Evolutionary conservation across 2,113 vertebrate genomes (phyloP).

Genomic region (Ancistrus triradiatus): DNA sequence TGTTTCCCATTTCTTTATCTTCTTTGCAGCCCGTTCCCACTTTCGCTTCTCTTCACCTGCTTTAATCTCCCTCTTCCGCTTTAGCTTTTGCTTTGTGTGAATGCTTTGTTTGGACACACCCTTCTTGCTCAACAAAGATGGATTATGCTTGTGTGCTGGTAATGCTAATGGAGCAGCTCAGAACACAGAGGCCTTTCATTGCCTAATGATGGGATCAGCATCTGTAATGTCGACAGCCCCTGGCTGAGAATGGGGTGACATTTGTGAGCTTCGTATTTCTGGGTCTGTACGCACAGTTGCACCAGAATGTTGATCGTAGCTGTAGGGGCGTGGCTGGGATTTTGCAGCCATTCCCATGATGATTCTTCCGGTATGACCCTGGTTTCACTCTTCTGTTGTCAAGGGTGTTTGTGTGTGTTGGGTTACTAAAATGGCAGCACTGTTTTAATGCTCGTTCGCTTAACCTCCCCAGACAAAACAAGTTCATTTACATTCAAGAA

Average conservation of each 20-base stretch:
- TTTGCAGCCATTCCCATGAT: slow-evolving; percentile 5
- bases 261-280: not conserved
- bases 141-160: slow-evolving; percentile 53
- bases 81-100: slow-evolving; percentile 22
- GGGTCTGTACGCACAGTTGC: not conserved
- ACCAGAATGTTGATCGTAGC: slow-evolving; percentile 28
- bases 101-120: slow-evolving; percentile 49
- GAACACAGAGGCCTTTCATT: slow-evolving; percentile 44
- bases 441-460: slow-evolving; percentile 49
- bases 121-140: slow-evolving; percentile 57
- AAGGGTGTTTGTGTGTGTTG: not conserved
- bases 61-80: slow-evolving; percentile 27
- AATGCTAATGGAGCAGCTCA: slow-evolving; percentile 36
- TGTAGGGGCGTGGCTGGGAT: slow-evolving; percentile 51
- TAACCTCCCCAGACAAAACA: slow-evolving; percentile 48
- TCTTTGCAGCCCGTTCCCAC: not conserved
- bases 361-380: slow-evolving; percentile 2
- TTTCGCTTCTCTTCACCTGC: slow-evolving; percentile 5
- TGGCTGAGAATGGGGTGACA: slow-evolving; percentile 31
- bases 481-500: slow-evolving; percentile 70
- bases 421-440: slow-evolving; percentile 7
- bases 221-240: slow-evolving; percentile 39
- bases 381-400: no score
- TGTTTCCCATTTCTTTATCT: not conserved
- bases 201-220: slow-evolving; percentile 31